Evolutionary conservation across 1,140 invertebrate species (phyloP).

Genomic region (Chymomyza costata): DNA sequence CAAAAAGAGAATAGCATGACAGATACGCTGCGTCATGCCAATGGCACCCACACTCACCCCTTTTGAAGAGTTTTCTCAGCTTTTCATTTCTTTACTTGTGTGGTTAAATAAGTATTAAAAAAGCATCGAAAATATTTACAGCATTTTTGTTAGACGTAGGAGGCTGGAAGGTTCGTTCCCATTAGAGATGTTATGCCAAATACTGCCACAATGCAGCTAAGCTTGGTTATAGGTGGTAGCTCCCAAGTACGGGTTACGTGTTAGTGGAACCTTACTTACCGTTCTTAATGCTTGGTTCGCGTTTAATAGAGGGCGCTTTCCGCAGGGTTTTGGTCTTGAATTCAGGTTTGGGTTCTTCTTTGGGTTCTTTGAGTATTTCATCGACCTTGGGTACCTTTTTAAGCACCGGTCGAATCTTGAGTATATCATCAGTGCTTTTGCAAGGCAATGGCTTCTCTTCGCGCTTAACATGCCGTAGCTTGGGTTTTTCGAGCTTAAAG

Average conservation of each 20-base stretch:
- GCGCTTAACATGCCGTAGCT: conserved; percentile 66
- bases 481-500: conserved; percentile 70
- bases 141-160: conserved; percentile 24
- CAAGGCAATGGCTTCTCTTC: conserved; percentile 70
- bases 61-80: no score
- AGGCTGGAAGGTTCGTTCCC: no score
- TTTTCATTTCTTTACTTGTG: conserved; percentile 11
- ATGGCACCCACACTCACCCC: no score
- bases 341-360: conserved; percentile 73
- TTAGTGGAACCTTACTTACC: conserved; percentile 49
- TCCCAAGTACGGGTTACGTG: no score
- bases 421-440: conserved; percentile 65
- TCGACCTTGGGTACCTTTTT: conserved; percentile 71
- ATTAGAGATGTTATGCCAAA: conserved; percentile 54
- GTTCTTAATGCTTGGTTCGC: conserved; percentile 64
- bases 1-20: no score
- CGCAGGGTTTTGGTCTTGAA: conserved; percentile 72
- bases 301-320: conserved; percentile 67
- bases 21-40: no score
- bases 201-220: conserved; percentile 5
- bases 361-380: conserved; percentile 71
- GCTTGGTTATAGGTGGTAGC: conserved; percentile 7
- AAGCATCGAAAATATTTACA: conserved; percentile 54
- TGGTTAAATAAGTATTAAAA: conserved; percentile 45
- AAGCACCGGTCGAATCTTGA: conserved; percentile 66